Percentiles rank a stretch among this genome's conserved stretches.
These are phyloP conservation scores for Tauraco hartlaubi DNA, from an alignment of 2,797 vertebrate species.

Conservation along the genomic window DNA sequence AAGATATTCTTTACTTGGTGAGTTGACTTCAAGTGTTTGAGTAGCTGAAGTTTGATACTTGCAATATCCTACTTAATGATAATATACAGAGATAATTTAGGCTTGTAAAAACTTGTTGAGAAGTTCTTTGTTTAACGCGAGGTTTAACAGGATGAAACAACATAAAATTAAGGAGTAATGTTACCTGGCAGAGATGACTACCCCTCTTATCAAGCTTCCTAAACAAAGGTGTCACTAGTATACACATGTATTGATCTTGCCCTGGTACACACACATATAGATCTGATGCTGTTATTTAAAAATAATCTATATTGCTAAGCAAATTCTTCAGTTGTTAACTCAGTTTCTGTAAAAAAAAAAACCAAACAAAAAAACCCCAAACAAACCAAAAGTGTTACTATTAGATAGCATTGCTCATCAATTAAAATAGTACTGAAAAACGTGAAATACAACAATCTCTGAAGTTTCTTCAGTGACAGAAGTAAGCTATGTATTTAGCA, in stretches of 20 bases:
- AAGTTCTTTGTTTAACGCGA: background rate
- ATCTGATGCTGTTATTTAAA: background rate
- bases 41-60: background rate
- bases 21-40: background rate
- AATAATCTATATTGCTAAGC: background rate
- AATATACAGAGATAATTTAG: background rate
- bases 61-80: background rate
- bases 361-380: background rate
- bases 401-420: background rate
- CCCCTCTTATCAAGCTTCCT: background rate
- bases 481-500: background rate
- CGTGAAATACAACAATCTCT: background rate
- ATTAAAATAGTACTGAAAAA: background rate
- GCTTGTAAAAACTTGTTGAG: constrained; percentile 24
- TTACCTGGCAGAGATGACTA: background rate
- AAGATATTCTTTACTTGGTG: background rate
- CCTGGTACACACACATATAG: background rate
- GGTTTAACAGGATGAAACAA: background rate
- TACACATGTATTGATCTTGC: background rate
- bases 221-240: background rate
- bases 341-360: background rate
- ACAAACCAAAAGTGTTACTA: background rate
- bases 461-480: background rate
- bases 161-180: background rate
- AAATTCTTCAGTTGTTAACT: background rate